These are phyloP conservation scores for Drosophila neutralis DNA, from an alignment of 2,888 invertebrate species.

Conservation along the genomic window DNA sequence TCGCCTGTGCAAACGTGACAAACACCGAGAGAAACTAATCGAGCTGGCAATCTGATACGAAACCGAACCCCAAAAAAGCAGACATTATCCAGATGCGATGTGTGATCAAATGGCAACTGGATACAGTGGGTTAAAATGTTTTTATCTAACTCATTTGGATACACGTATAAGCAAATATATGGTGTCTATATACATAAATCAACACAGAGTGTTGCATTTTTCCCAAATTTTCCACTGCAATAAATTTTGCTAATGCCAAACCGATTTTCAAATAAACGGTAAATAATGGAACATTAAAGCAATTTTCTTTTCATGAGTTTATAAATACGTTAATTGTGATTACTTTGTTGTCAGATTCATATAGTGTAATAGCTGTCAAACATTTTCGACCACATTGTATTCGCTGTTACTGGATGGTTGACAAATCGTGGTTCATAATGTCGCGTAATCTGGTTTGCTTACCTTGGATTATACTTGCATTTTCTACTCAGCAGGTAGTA, in stretches of 20 bases:
- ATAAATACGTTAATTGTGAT: constrained; percentile 6
- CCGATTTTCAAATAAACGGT: neutral
- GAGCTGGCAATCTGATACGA: constrained; percentile 36
- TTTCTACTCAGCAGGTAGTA: constrained; percentile 1
- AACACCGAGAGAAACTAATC: constrained; percentile 43
- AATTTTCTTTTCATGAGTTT: neutral
- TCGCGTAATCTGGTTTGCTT: neutral
- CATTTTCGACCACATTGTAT: neutral
- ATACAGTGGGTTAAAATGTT: constrained; percentile 21
- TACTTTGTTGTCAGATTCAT: neutral
- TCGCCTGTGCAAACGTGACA: constrained; percentile 57
- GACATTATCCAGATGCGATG: constrained; percentile 26
- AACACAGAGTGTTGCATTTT: neutral
- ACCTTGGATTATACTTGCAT: constrained; percentile 2
- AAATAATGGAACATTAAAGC: constrained; percentile 29
- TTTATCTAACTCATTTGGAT: neutral
- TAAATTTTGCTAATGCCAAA: neutral
- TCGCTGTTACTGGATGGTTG: neutral
- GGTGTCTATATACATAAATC: neutral
- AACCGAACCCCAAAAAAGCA: constrained; percentile 27
- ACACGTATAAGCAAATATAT: neutral
- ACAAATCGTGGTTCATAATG: constrained; percentile 16
- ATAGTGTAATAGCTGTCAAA: neutral
- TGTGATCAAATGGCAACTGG: constrained; percentile 31
- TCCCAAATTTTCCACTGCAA: neutral